A percentile compares a stretch with the other conserved stretches of the same genome.
These are phyloP conservation scores for Tetramorium simillimum DNA, from an alignment of 1,140 invertebrate species.

Conservation along the genomic window DNA sequence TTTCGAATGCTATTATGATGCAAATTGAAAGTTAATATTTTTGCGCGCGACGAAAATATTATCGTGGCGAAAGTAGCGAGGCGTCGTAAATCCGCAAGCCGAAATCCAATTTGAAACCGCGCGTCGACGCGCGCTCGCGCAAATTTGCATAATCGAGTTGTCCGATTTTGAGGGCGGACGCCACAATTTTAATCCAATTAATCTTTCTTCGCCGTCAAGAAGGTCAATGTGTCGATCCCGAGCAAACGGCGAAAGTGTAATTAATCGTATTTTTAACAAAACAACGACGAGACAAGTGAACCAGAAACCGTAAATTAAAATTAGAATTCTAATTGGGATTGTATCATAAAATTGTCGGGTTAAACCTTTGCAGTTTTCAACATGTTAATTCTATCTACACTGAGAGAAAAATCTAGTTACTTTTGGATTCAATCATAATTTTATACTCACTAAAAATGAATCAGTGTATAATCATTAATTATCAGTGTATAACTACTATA, in stretches of 20 bases:
- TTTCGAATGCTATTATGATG: constrained; percentile 22
- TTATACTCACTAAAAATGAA: too few relatives aligned
- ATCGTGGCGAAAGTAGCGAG: neutral
- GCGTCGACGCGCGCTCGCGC: neutral
- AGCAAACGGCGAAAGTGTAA: neutral
- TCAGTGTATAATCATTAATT: too few relatives aligned
- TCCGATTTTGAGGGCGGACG: constrained; percentile 22
- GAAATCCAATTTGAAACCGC: constrained; percentile 21
- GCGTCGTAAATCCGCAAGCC: neutral
- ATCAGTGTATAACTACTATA: too few relatives aligned
- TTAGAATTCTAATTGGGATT: neutral
- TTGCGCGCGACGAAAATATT: constrained; percentile 17
- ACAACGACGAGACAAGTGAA: neutral
- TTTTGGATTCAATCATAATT: too few relatives aligned
- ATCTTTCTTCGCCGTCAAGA: neutral
- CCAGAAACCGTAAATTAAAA: neutral
- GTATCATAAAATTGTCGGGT: neutral
- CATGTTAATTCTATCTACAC: too few relatives aligned
- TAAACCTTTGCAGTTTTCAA: neutral
- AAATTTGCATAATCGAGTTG: constrained; percentile 54
- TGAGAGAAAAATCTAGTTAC: too few relatives aligned
- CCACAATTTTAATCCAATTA: constrained; percentile 14
- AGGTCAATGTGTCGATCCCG: constrained; percentile 20
- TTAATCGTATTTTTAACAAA: neutral
- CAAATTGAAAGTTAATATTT: constrained; percentile 34